Percentiles rank a stretch among this genome's conserved stretches.
phyloP scores from a whole-genome alignment of 2,888 invertebrate species.

The Cheilosia pagana region DNA sequence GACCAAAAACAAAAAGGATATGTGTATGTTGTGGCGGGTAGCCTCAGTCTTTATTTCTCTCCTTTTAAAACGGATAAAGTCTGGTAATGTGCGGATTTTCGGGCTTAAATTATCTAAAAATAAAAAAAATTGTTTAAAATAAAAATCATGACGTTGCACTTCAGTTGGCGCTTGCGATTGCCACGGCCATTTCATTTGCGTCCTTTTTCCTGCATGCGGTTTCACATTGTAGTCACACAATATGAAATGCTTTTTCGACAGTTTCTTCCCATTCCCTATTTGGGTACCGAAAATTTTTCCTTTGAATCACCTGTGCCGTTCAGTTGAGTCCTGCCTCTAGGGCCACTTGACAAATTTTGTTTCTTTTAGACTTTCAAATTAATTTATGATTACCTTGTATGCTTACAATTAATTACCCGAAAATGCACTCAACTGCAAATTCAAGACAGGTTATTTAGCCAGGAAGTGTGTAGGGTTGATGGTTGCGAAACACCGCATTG shows the following conservation, averaged over 20 bases:
- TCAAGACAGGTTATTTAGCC: constrained; percentile 62
- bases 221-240: constrained; percentile 28
- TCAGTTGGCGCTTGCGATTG: constrained; percentile 37
- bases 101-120: constrained; percentile 1
- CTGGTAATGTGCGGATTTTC: constrained; percentile 47
- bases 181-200: constrained; percentile 41
- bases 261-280: constrained; percentile 2
- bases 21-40: constrained; percentile 26
- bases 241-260: constrained; percentile 50
- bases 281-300: constrained; percentile 18
- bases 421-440: constrained; percentile 72
- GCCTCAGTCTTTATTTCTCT: constrained; percentile 64
- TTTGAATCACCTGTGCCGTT: constrained; percentile 61
- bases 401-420: constrained; percentile 74
- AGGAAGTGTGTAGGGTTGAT: background rate
- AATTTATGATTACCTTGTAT: constrained; percentile 50
- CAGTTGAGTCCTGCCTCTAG: constrained; percentile 53
- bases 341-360: constrained; percentile 68
- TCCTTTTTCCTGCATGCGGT: constrained; percentile 66
- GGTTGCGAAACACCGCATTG: constrained; percentile 52
- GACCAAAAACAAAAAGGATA: constrained; percentile 37
- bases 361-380: constrained; percentile 53
- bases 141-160: constrained; percentile 70
- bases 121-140: constrained; percentile 17
- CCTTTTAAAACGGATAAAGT: constrained; percentile 65